Evolutionary conservation across 1,140 invertebrate species (phyloP).

Genomic region (Penaeus japonicus): DNA sequence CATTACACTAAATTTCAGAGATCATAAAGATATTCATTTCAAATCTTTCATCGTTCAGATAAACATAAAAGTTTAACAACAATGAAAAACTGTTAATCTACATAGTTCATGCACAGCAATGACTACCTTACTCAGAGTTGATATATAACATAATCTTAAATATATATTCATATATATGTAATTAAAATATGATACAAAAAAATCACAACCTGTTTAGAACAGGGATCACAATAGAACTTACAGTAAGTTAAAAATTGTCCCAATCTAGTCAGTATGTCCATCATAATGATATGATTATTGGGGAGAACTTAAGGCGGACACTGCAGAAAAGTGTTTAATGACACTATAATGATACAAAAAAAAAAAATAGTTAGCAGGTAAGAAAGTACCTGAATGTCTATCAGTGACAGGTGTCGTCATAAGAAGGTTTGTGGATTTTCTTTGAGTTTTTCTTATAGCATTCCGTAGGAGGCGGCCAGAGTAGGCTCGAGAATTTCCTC

Average conservation of each 20-base stretch:
- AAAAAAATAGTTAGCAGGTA: background rate
- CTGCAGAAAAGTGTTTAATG: background rate
- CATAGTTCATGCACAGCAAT: constrained; percentile 30
- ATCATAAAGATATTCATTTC: constrained; percentile 28
- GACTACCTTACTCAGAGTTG: constrained; percentile 27
- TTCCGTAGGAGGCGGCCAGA: too few species aligned
- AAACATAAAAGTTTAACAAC: constrained; percentile 26
- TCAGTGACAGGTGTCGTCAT: too few species aligned
- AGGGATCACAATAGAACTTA: constrained; percentile 27
- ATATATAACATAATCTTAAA: constrained; percentile 34
- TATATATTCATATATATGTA: background rate
- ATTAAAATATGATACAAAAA: constrained; percentile 21
- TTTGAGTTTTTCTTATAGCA: too few species aligned
- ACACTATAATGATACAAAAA: constrained; percentile 11
- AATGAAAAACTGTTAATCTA: constrained; percentile 30
- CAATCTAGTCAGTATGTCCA: background rate
- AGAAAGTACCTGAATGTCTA: too few species aligned
- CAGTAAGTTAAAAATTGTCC: constrained; percentile 10
- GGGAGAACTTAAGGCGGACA: constrained; percentile 7
- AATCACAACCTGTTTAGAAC: constrained; percentile 29
- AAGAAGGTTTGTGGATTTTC: too few species aligned
- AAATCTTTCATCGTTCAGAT: constrained; percentile 32
- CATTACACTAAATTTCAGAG: constrained; percentile 34
- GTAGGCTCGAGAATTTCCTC: too few species aligned
- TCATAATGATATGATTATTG: constrained; percentile 11